A percentile compares a stretch with the other conserved stretches of the same genome.
Evolutionary conservation across 2,888 invertebrate species (phyloP).

Genomic region (Diaperis boleti): DNA sequence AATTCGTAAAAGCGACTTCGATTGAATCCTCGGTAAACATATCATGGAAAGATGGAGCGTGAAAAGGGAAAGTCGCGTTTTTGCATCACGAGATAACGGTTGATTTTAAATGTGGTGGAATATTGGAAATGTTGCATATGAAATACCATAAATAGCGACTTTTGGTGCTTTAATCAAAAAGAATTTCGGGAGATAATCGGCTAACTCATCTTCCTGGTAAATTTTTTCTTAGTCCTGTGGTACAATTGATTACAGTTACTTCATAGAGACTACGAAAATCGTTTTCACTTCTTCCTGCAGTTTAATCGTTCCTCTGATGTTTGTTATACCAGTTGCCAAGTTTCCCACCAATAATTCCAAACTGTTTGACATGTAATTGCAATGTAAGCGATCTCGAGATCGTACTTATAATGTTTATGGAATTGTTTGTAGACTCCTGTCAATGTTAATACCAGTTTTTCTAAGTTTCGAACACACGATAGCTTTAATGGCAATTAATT

Average conservation of each 20-base stretch:
- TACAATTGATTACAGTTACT: too few species aligned
- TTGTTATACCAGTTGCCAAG: constrained; percentile 31
- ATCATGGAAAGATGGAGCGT: constrained; percentile 31
- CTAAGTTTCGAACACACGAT: too few species aligned
- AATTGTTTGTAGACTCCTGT: constrained; percentile 25
- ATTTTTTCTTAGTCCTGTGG: too few species aligned
- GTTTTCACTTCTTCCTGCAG: too few species aligned
- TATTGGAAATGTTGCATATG: constrained; percentile 43
- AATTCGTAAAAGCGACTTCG: constrained; percentile 13
- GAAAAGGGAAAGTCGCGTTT: constrained; percentile 37
- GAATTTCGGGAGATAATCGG: constrained; percentile 1
- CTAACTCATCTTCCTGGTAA: too few species aligned
- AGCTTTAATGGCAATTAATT: too few species aligned
- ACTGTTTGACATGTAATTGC: constrained; percentile 37
- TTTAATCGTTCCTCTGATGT: constrained; percentile 20
- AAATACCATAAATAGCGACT: constrained; percentile 41
- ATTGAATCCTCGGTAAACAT: constrained; percentile 32
- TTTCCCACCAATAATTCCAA: constrained; percentile 38
- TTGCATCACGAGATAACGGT: constrained; percentile 29
- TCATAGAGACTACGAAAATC: too few species aligned
- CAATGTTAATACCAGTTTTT: constrained; percentile 22
- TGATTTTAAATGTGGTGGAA: constrained; percentile 42
- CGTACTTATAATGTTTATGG: constrained; percentile 29
- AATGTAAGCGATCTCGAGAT: constrained; percentile 28
- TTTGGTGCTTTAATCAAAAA: constrained; percentile 38